These are phyloP conservation scores for Pogonomyrmex californicus DNA, from an alignment of 1,140 invertebrate species.

Conservation along the genomic window DNA sequence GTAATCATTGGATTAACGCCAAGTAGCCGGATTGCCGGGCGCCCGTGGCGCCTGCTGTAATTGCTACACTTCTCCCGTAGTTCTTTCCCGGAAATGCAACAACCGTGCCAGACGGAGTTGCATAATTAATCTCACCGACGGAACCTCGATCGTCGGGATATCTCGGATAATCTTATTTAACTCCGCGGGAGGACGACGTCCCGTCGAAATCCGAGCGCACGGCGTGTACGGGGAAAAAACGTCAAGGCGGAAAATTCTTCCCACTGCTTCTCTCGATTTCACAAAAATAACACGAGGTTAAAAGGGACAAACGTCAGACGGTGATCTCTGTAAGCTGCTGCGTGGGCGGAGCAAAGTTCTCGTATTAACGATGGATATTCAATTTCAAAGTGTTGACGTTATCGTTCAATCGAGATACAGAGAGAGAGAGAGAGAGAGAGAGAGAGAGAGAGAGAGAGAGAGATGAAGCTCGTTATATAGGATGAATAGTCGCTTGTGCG, in stretches of 20 bases:
- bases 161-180: slow-evolving; percentile 32
- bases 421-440: neutral
- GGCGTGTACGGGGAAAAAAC: neutral
- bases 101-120: slow-evolving; percentile 13
- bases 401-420: neutral
- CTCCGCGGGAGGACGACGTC: neutral
- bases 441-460: neutral
- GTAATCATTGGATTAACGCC: slow-evolving; percentile 27
- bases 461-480: neutral
- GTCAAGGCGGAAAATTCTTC: neutral
- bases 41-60: slow-evolving; percentile 29
- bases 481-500: neutral
- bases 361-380: slow-evolving; percentile 44
- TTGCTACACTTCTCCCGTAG: neutral
- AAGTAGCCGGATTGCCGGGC: slow-evolving; percentile 2
- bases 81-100: slow-evolving; percentile 34
- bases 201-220: slow-evolving; percentile 12
- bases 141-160: slow-evolving; percentile 4
- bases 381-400: slow-evolving; percentile 39
- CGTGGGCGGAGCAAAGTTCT: neutral
- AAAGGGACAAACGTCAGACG: neutral
- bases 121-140: slow-evolving; percentile 39
- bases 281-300: neutral
- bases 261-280: neutral
- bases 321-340: neutral